phyloP scores from a whole-genome alignment of 2,113 vertebrate genomes.

The Takifugu flavidus region DNA sequence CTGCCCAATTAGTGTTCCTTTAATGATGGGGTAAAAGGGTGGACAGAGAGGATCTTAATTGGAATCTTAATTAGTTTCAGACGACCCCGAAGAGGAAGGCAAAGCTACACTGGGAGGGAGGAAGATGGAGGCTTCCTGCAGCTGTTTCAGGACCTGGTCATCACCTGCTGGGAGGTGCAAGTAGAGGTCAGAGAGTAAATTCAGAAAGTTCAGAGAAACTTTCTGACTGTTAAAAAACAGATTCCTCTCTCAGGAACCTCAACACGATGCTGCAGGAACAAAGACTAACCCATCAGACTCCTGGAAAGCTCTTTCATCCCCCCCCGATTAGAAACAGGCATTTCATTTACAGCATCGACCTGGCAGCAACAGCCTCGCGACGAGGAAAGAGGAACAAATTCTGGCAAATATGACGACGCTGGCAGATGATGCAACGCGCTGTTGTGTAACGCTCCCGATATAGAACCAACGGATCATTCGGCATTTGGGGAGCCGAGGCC shows the following conservation, averaged over 20 bases:
- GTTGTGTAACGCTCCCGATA: slow-evolving; percentile 62
- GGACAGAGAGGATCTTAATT: slow-evolving; percentile 20
- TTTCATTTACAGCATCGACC: neutral
- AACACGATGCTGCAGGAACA: neutral
- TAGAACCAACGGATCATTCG: slow-evolving; percentile 35
- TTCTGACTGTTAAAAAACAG: neutral
- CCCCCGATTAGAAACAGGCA: slow-evolving; percentile 22
- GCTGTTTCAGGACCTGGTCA: slow-evolving; percentile 1
- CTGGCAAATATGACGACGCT: slow-evolving; percentile 22
- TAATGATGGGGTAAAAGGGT: slow-evolving; percentile 4
- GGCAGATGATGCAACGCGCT: slow-evolving; percentile 50
- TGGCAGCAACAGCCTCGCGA: neutral
- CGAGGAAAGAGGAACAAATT: neutral
- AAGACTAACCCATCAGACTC: neutral
- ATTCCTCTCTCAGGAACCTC: neutral
- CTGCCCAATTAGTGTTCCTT: neutral
- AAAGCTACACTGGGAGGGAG: neutral
- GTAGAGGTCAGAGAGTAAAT: no score
- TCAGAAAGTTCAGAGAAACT: neutral
- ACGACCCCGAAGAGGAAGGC: neutral
- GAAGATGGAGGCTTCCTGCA: neutral
- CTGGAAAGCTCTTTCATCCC: neutral
- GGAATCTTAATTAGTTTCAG: slow-evolving; percentile 35
- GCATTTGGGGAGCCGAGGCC: slow-evolving; percentile 42
- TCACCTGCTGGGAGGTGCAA: no score